A percentile compares a stretch with the other conserved stretches of the same genome.
These are phyloP conservation scores for Drosophila malerkotliana DNA, from an alignment of 1,140 invertebrate genomes.

Conservation along the genomic window DNA sequence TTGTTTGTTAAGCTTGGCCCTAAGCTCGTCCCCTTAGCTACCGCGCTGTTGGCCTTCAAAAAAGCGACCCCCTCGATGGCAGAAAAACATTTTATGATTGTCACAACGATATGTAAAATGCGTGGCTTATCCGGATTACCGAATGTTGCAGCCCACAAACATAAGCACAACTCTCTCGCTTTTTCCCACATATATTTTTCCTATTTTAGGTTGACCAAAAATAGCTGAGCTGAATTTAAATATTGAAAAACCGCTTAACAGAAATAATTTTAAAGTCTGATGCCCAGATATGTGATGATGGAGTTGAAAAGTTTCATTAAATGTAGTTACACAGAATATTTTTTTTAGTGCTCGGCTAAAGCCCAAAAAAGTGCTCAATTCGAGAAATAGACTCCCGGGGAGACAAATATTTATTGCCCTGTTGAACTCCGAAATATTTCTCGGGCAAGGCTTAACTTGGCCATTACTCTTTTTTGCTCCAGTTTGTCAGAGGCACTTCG, in stretches of 20 bases:
- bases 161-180: constrained; percentile 33
- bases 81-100: constrained; percentile 30
- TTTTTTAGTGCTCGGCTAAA: neutral
- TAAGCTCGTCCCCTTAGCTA: constrained; percentile 19
- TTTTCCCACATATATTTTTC: constrained; percentile 2
- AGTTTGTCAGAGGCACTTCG: constrained; percentile 33
- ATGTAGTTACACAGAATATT: neutral
- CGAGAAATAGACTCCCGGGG: constrained; percentile 23
- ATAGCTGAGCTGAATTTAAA: constrained; percentile 8
- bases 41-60: constrained; percentile 2
- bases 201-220: constrained; percentile 1
- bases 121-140: constrained; percentile 63
- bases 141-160: constrained; percentile 48
- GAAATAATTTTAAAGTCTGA: neutral
- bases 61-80: constrained; percentile 3
- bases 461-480: constrained; percentile 52
- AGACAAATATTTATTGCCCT: constrained; percentile 57
- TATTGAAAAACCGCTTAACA: neutral
- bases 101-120: constrained; percentile 60
- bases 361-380: constrained; percentile 9
- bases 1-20: constrained; percentile 55
- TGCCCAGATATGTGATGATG: no score
- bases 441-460: constrained; percentile 34
- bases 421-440: constrained; percentile 57
- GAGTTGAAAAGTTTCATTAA: neutral